These are phyloP conservation scores for Eidolon dupreanum DNA, from an alignment of 2,797 vertebrate genomes.

Conservation along the genomic window DNA sequence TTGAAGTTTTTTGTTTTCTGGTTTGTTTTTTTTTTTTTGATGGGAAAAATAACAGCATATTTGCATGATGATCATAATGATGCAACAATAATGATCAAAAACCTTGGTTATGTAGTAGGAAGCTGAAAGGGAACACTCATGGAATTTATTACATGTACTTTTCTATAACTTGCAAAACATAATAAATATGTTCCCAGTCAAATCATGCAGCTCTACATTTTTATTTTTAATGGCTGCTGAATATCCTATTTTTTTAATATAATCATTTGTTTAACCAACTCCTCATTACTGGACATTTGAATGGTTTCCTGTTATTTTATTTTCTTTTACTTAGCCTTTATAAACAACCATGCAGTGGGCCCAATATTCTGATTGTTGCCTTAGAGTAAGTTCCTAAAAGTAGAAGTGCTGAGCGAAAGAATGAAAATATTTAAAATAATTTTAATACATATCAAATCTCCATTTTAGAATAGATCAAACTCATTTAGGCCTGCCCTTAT, in stretches of 20 bases:
- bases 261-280: not conserved
- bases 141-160: not conserved
- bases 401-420: not conserved
- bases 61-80: not conserved
- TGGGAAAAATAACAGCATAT: not conserved
- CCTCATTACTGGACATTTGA: not conserved
- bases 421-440: not conserved
- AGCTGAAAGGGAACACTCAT: not conserved
- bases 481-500: not conserved
- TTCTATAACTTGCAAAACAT: slow-evolving; percentile 11
- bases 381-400: not conserved
- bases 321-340: not conserved
- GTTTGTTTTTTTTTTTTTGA: not conserved
- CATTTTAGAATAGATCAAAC: not conserved
- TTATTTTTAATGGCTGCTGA: not conserved
- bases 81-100: not conserved
- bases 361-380: not conserved
- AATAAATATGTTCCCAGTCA: not conserved
- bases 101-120: not conserved
- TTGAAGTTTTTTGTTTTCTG: not conserved
- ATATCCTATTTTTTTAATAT: not conserved
- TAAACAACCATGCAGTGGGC: not conserved
- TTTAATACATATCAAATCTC: not conserved
- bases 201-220: not conserved
- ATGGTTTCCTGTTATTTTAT: not conserved